Evolutionary conservation across 2,888 invertebrate genomes (phyloP).

Genomic region (Heliconius aoede): DNA sequence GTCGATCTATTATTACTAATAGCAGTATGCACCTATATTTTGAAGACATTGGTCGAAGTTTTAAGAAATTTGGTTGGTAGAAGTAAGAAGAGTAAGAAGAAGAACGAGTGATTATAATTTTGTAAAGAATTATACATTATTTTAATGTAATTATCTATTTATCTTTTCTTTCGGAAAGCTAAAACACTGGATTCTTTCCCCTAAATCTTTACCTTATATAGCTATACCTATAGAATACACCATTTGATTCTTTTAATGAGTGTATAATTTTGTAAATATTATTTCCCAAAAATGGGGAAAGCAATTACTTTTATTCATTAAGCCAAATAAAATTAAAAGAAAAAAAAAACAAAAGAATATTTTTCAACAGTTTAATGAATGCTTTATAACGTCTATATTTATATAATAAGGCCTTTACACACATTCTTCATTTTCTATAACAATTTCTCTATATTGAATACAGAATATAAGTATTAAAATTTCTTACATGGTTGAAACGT

Average conservation of each 20-base stretch:
- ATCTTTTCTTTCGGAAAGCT: too few relatives aligned
- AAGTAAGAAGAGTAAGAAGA: neutral
- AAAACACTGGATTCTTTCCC: too few relatives aligned
- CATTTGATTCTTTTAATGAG: too few relatives aligned
- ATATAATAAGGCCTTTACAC: neutral
- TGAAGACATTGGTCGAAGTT: neutral
- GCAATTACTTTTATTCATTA: too few relatives aligned
- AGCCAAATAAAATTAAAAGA: neutral
- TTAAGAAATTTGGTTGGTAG: neutral
- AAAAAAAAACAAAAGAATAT: neutral
- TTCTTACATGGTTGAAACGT: constrained; percentile 5
- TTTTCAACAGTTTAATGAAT: constrained; percentile 7
- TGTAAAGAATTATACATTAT: neutral
- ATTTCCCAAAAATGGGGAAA: too few relatives aligned
- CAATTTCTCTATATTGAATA: neutral
- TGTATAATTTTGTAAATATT: too few relatives aligned
- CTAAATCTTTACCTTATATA: too few relatives aligned
- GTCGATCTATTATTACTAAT: constrained; percentile 55
- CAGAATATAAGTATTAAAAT: neutral
- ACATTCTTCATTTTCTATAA: neutral
- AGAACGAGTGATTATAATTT: neutral
- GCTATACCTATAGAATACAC: too few relatives aligned
- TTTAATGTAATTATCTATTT: neutral
- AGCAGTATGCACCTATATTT: neutral
- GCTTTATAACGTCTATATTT: neutral